Conservation (phyloP, 1,140 invertebrate genomes). For the Batillaria attramentaria region DNA sequence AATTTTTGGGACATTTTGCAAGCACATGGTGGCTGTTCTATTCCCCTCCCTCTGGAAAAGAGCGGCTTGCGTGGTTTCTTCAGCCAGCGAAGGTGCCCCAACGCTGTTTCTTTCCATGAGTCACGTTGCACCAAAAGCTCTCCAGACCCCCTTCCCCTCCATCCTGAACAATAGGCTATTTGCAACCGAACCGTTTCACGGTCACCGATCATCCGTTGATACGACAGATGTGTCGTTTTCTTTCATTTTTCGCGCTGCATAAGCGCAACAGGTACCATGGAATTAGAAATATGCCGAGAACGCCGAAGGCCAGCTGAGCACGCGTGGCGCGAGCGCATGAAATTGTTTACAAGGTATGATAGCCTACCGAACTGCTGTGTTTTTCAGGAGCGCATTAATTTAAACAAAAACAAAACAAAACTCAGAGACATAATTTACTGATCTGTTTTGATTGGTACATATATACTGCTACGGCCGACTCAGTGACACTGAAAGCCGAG, state of each 20-base stretch:
- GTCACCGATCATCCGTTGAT: no score
- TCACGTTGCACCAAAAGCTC: constrained; percentile 14
- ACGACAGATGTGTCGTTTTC: not conserved
- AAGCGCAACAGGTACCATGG: constrained; percentile 35
- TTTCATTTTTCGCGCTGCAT: constrained; percentile 35
- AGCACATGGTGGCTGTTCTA: constrained; percentile 29
- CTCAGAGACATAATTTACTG: no score
- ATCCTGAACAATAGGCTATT: constrained; percentile 13
- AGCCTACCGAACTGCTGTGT: no score
- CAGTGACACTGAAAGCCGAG: no score
- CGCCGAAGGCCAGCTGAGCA: constrained; percentile 17
- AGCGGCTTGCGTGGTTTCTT: constrained; percentile 14
- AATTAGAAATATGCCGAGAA: constrained; percentile 34
- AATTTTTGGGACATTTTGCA: not conserved
- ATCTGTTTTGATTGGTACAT: no score
- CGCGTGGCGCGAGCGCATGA: not conserved
- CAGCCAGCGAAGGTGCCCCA: constrained; percentile 18
- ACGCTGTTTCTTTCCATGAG: constrained; percentile 8
- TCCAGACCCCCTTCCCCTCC: not conserved
- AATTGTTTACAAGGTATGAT: not conserved
- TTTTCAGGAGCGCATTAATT: no score
- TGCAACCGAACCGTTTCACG: constrained; percentile 12
- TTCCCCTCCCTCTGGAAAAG: constrained; percentile 35
- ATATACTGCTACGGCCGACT: no score
- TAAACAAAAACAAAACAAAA: no score